These are phyloP conservation scores for Raja brachyura DNA, from an alignment of 2,113 vertebrate genomes.

Conservation along the genomic window DNA sequence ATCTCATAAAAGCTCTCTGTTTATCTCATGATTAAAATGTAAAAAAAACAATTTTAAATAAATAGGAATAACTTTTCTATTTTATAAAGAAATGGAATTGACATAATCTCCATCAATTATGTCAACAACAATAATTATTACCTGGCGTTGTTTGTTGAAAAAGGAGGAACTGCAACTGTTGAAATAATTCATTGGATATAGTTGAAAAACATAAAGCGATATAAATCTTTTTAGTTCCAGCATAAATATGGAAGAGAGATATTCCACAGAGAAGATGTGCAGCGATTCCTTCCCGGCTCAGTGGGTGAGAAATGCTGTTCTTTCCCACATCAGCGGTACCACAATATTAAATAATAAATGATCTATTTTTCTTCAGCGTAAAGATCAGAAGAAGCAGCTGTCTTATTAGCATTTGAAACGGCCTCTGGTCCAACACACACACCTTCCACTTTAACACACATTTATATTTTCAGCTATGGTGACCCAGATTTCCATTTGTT, in stretches of 20 bases:
- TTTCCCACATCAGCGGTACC: background rate
- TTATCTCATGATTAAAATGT: background rate
- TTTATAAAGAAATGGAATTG: background rate
- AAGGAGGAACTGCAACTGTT: background rate
- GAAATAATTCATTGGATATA: background rate
- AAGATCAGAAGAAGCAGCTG: background rate
- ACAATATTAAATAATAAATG: constrained; percentile 36
- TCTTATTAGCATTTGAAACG: background rate
- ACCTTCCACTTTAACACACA: background rate
- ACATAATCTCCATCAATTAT: background rate
- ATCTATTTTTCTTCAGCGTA: background rate
- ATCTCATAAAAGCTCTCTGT: background rate
- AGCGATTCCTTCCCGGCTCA: background rate
- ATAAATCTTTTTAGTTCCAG: constrained; percentile 11
- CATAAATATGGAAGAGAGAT: constrained; percentile 6
- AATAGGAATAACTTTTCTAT: background rate
- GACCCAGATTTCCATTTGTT: constrained; percentile 15
- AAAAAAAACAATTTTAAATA: background rate
- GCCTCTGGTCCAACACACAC: background rate
- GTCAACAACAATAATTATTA: background rate
- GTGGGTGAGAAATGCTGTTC: background rate
- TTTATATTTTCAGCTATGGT: constrained; percentile 23
- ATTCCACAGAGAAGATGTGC: background rate
- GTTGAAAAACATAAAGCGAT: background rate
- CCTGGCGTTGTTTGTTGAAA: background rate